Conservation (phyloP, 2,113 vertebrate species). For the Tonatia bakeri region DNA sequence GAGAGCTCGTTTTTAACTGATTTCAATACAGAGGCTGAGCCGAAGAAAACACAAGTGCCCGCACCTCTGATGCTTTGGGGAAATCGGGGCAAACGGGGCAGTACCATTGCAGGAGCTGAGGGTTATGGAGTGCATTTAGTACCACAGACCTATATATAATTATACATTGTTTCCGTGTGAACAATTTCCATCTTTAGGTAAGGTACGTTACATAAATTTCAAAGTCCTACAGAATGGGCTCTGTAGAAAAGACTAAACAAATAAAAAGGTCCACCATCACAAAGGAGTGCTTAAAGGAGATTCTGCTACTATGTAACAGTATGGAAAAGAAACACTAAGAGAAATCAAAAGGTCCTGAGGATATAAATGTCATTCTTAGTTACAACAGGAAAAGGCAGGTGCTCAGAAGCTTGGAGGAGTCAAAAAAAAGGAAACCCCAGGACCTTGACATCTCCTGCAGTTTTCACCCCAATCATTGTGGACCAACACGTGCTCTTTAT, state of each 20-base stretch:
- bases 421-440: background rate
- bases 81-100: background rate
- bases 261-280: background rate
- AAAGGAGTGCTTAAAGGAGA: background rate
- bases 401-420: background rate
- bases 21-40: background rate
- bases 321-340: background rate
- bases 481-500: background rate
- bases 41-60: background rate
- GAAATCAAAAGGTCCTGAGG: background rate
- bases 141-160: background rate
- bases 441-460: background rate
- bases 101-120: background rate
- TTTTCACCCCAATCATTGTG: background rate
- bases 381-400: background rate
- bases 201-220: background rate
- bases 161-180: constrained; percentile 11
- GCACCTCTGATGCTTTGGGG: background rate
- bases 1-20: background rate
- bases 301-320: background rate
- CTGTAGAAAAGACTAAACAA: background rate
- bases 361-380: background rate
- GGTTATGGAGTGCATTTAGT: background rate
- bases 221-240: background rate
- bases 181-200: background rate